Evolutionary conservation across 1,140 invertebrate species (phyloP).

Genomic region (Melipona quadrifasciata): DNA sequence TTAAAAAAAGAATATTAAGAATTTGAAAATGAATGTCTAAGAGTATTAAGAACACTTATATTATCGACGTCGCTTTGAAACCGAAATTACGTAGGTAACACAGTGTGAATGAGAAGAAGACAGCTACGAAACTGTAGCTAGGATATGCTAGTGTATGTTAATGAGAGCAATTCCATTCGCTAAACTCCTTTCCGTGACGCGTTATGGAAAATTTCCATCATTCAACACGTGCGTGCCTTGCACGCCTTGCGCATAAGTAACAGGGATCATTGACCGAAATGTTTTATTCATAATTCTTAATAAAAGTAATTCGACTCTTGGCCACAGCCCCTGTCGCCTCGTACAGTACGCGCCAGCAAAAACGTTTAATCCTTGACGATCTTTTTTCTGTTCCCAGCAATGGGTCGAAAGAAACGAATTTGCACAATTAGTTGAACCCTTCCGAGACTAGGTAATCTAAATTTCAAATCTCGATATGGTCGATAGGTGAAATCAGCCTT

Average conservation of each 20-base stretch:
- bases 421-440: no score
- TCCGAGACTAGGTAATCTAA: not conserved
- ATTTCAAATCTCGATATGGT: not conserved
- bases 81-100: not conserved
- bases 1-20: no score
- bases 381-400: not conserved
- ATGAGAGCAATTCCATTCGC: slow-evolving; percentile 26
- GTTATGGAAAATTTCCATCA: slow-evolving; percentile 53
- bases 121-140: not conserved
- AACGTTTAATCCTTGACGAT: not conserved
- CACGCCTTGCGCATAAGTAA: slow-evolving; percentile 27
- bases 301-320: slow-evolving; percentile 12
- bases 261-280: slow-evolving; percentile 45
- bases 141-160: not conserved
- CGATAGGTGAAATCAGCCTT: slow-evolving; percentile 88
- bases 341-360: not conserved
- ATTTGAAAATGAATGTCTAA: no score
- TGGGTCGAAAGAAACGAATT: no score
- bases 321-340: no score
- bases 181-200: slow-evolving; percentile 18
- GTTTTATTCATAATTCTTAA: slow-evolving; percentile 61
- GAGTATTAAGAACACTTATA: not conserved
- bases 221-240: slow-evolving; percentile 21
- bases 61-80: not conserved
- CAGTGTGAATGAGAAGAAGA: not conserved